These are phyloP conservation scores for Drosophila simulans DNA, from an alignment of 1,140 invertebrate genomes.

Conservation along the genomic window DNA sequence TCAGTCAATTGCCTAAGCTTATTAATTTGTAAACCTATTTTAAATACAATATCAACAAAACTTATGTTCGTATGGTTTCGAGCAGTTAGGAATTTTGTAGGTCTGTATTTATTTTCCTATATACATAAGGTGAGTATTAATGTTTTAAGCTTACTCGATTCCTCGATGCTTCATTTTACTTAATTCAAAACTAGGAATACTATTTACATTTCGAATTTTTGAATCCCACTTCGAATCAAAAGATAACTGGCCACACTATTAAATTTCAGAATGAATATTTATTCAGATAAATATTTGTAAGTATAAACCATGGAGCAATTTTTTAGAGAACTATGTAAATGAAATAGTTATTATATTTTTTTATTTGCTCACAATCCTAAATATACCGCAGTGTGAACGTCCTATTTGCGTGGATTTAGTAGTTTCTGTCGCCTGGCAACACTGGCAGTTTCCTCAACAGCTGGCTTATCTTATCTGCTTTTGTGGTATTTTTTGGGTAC, in stretches of 20 bases:
- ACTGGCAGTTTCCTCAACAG: conserved; percentile 2
- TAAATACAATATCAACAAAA: not conserved
- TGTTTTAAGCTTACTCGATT: not conserved
- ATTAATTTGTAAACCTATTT: not conserved
- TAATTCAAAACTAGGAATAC: no score
- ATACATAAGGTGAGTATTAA: not conserved
- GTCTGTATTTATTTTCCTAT: not conserved
- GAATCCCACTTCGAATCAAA: not conserved
- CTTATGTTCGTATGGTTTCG: not conserved
- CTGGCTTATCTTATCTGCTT: conserved; percentile 12
- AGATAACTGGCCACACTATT: no score
- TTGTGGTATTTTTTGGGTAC: conserved; percentile 3
- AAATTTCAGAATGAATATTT: no score
- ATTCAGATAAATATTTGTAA: no score
- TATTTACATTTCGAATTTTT: not conserved
- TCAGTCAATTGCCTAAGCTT: not conserved
- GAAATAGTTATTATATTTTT: no score
- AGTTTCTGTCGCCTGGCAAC: not conserved
- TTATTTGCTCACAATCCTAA: not conserved
- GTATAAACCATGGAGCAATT: no score
- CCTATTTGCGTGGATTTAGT: not conserved
- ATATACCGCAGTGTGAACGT: not conserved
- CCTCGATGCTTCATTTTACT: not conserved
- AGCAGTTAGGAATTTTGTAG: not conserved
- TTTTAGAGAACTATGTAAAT: no score